Evolutionary conservation across 2,113 vertebrate species (phyloP).

Genomic region (Neotoma lepida): DNA sequence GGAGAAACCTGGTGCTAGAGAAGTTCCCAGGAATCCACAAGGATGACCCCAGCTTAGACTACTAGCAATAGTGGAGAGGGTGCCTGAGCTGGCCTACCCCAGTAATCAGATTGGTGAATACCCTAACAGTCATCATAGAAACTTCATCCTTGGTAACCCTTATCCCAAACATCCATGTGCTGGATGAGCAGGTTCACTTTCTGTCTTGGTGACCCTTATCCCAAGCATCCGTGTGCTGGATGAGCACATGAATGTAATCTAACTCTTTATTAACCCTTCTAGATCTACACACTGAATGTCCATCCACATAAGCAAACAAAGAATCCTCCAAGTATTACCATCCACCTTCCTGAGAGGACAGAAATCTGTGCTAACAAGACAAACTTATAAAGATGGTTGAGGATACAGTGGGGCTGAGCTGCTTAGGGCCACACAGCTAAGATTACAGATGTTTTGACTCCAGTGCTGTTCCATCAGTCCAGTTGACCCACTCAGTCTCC

Average conservation of each 20-base stretch:
- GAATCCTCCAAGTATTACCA: not conserved
- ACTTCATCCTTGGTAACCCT: not conserved
- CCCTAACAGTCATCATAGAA: too few relatives aligned
- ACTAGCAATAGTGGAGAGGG: too few relatives aligned
- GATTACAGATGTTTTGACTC: not conserved
- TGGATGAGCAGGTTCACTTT: too few relatives aligned
- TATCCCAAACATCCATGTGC: too few relatives aligned
- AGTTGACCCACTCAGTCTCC: not conserved
- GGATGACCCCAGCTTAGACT: too few relatives aligned
- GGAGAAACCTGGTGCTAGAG: too few relatives aligned
- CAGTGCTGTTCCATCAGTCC: not conserved
- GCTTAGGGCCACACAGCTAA: not conserved
- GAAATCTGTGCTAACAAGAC: not conserved
- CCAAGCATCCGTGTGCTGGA: not conserved
- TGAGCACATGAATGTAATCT: slow-evolving; percentile 11
- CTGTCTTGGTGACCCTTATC: not conserved
- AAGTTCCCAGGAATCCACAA: too few relatives aligned
- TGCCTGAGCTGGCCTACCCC: too few relatives aligned
- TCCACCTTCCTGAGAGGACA: not conserved
- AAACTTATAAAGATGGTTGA: not conserved
- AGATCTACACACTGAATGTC: not conserved
- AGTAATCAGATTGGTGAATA: too few relatives aligned
- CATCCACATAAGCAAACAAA: slow-evolving; percentile 56
- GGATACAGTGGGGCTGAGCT: not conserved
- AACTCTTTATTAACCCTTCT: not conserved